A percentile compares a stretch with the other conserved stretches of the same genome.
phyloP scores from a whole-genome alignment of 2,797 vertebrate genomes.

The Hypotaenidia philippensis region DNA sequence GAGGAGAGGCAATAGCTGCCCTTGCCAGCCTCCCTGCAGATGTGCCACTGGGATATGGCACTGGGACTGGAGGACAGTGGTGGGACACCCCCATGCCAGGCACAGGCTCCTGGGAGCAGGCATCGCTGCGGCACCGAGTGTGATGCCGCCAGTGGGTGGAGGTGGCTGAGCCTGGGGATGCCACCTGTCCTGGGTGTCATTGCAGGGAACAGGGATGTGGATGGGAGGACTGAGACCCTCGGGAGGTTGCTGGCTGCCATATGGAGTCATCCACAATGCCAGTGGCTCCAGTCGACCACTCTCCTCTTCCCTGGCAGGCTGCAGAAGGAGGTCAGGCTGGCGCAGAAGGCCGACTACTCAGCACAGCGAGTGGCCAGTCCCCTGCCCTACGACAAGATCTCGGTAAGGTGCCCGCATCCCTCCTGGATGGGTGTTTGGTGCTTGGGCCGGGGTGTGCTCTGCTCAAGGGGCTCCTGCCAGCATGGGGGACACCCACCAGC shows the following conservation, averaged over 20 bases:
- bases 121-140: accelerated
- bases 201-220: neutral
- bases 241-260: neutral
- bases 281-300: neutral
- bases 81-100: neutral
- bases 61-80: neutral
- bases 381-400: conserved; percentile 80
- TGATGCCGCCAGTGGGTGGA: neutral
- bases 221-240: neutral
- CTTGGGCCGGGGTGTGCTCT: accelerated
- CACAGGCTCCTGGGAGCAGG: neutral
- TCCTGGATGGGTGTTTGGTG: neutral
- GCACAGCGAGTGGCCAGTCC: conserved; percentile 78
- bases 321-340: conserved; percentile 84
- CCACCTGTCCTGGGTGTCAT: neutral
- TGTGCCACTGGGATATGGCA: neutral
- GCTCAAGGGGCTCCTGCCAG: neutral
- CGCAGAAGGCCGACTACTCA: conserved; percentile 88
- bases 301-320: conserved; percentile 77
- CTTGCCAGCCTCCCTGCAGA: neutral
- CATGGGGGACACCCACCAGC: accelerated
- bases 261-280: neutral
- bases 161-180: neutral
- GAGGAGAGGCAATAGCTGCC: neutral
- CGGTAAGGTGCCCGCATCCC: conserved; percentile 70